phyloP scores from a whole-genome alignment of 2,113 vertebrate species.

The Nibea albiflora region DNA sequence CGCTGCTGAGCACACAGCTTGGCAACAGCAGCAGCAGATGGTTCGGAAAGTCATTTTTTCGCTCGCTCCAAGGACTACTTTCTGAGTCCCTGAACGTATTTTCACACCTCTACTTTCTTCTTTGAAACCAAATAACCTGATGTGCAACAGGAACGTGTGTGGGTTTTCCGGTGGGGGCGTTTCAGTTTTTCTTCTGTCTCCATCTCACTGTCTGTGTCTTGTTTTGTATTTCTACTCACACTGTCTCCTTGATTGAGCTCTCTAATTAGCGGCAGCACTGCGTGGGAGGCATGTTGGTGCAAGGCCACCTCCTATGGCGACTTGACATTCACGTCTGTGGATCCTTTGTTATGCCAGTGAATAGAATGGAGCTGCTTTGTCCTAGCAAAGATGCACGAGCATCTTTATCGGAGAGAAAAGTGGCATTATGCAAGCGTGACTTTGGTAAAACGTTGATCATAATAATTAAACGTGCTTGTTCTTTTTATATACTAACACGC shows the following conservation, averaged over 20 bases:
- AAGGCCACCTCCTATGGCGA: slow-evolving; percentile 38
- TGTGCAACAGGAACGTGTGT: not conserved
- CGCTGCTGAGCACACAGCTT: slow-evolving; percentile 44
- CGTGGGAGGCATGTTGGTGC: slow-evolving; percentile 38
- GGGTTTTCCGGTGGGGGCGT: not conserved
- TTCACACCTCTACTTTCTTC: slow-evolving; percentile 21
- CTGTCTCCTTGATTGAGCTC: slow-evolving; percentile 22
- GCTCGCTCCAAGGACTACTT: slow-evolving; percentile 38
- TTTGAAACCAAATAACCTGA: not conserved
- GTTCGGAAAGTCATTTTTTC: slow-evolving; percentile 59
- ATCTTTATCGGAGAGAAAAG: slow-evolving; percentile 1
- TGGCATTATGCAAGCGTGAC: not conserved
- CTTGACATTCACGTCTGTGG: slow-evolving; percentile 34
- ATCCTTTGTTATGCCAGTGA: slow-evolving; percentile 22
- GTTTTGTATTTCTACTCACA: slow-evolving; percentile 1
- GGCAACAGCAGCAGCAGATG: slow-evolving; percentile 75
- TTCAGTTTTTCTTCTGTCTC: not conserved
- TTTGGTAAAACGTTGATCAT: not conserved
- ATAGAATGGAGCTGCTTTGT: slow-evolving; percentile 25
- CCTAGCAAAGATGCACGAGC: not conserved
- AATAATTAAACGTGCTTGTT: not conserved
- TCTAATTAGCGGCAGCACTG: slow-evolving; percentile 36
- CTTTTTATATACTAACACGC: not conserved
- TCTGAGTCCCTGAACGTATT: slow-evolving; percentile 39
- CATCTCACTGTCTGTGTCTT: not conserved